A percentile compares a stretch with the other conserved stretches of the same genome.
Evolutionary conservation across 2,888 invertebrate species (phyloP).

Genomic region (Calephelis perditalis): DNA sequence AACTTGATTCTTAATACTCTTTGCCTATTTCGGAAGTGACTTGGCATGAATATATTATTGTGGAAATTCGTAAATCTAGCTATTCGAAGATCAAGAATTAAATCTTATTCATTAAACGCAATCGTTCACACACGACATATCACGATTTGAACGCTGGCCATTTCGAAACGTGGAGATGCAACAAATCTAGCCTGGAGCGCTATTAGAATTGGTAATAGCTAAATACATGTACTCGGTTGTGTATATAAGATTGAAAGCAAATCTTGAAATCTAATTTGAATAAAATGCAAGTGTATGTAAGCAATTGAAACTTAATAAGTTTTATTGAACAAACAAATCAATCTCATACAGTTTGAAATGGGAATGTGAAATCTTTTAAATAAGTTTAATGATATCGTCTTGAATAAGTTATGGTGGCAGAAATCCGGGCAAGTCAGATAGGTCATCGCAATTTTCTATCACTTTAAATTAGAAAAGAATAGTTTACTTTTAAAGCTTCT

Average conservation of each 20-base stretch:
- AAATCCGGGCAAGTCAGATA: no score
- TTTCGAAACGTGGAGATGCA: constrained; percentile 1
- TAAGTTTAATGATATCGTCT: no score
- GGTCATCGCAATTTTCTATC: no score
- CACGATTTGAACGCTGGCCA: not conserved
- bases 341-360: no score
- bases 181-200: not conserved
- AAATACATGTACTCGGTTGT: not conserved
- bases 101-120: constrained; percentile 8
- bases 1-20: no score
- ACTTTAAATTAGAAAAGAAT: no score
- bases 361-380: no score
- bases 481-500: no score
- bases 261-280: not conserved
- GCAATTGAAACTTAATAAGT: not conserved
- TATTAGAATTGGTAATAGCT: constrained; percentile 10
- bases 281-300: not conserved
- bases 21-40: no score
- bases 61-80: not conserved
- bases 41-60: no score
- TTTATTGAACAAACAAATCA: no score
- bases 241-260: not conserved
- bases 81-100: not conserved
- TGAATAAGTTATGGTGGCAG: no score
- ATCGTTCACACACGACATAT: constrained; percentile 9